Evolutionary conservation across 2,888 invertebrate genomes (phyloP).

Genomic region (Xestia ashworthii): DNA sequence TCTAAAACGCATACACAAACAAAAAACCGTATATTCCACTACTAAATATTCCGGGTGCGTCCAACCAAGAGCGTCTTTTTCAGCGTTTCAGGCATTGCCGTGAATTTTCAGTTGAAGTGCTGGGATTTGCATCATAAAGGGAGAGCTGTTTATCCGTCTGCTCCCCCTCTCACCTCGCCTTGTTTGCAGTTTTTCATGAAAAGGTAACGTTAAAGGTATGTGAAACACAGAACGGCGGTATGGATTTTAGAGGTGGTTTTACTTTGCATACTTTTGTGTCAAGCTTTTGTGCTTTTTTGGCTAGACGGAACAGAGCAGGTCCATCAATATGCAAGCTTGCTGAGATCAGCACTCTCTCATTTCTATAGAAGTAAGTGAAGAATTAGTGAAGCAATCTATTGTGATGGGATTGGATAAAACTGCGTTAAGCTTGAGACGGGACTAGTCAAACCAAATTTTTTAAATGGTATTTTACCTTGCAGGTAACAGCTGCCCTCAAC

Average conservation of each 20-base stretch:
- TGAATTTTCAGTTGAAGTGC: conserved; percentile 72
- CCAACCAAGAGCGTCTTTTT: conserved; percentile 70
- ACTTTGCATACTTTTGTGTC: conserved; percentile 20
- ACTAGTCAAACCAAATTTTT: not conserved
- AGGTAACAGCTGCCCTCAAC: not conserved
- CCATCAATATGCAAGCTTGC: not conserved
- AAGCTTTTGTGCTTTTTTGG: conserved; percentile 7
- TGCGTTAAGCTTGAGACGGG: not conserved
- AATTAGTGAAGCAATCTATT: not conserved
- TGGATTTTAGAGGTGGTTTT: conserved; percentile 28
- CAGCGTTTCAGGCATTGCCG: conserved; percentile 68
- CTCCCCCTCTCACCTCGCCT: conserved; percentile 36
- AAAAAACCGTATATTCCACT: conserved; percentile 59
- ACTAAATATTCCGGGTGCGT: conserved; percentile 70
- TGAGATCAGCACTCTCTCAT: not conserved
- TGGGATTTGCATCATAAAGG: conserved; percentile 74
- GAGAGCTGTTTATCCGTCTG: conserved; percentile 61
- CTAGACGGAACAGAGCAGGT: not conserved
- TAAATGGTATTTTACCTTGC: not conserved
- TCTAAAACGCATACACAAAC: conserved; percentile 62
- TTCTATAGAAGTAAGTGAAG: not conserved
- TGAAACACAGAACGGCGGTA: conserved; percentile 38
- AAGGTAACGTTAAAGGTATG: conserved; percentile 63
- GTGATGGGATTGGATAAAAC: not conserved
- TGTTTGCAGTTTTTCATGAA: conserved; percentile 69